Evolutionary conservation across 2,113 vertebrate species (phyloP), one percentile per base, ranked within the genome.

Genomic region (Asarcornis scutulata): DNA sequence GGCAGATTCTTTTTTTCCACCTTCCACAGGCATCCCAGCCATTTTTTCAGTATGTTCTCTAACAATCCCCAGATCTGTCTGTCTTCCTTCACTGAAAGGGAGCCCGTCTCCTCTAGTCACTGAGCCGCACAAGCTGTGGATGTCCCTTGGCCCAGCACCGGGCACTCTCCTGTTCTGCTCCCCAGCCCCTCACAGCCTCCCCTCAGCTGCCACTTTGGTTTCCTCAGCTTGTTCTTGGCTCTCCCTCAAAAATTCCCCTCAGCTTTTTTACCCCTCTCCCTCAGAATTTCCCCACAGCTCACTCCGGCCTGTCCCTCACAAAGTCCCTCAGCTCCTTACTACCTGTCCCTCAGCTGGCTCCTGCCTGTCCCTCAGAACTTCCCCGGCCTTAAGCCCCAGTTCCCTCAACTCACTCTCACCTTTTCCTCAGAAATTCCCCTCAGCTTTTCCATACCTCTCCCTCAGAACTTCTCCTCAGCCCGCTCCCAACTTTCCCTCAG

Each of bases 11-110:
- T 52, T 50, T 29, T 22, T 5, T 11, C 66, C 38, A 17, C 40
- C 63, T 72, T 71, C 40, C 23, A 34, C 6, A 10, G n/a, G 20
- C 25, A 29, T 6, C 9, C 9, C 48, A 40, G 17, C 11, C 38
- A 16, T 14, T 62, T 76, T 60, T 76, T 6, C 74, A 40, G 31
- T 25, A 17, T 40, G n/a, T 67, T 32, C 52, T 32, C 14, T 29
- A 12, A 29, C 2, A 3, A 9, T 7, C 7, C 31, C 31, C n/a
- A 48, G 11, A 74, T 29, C 27, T 50, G n/a, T 27, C 3, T 0
- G 3, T 8, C 34, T 44, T 36, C 8, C 7, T 56, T 13, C 50
- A 25, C 36, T 8, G 9, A 17, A 20, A 13, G 16, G 21, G 12
- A 38, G 21, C 3, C 5, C 3, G 2, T 17, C 5, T 20, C 5